Percentiles rank a stretch among this genome's conserved stretches.
Conservation (phyloP, 2,113 vertebrate genomes). For the Pogonocichla stellata region DNA sequence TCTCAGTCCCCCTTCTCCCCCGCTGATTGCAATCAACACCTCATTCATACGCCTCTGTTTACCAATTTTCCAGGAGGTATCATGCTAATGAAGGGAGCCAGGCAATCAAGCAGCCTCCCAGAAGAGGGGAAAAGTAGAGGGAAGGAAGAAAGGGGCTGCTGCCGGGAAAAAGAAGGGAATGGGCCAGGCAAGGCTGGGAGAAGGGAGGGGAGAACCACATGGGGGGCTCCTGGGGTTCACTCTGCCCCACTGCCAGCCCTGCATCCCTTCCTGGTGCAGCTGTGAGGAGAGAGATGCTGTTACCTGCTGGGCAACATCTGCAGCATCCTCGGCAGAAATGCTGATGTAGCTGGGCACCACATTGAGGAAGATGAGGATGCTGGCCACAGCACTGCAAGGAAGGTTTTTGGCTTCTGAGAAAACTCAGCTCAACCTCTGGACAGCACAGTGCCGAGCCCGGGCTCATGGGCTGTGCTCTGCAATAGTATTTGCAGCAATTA, state of each 20-base stretch:
- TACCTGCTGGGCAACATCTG: not conserved
- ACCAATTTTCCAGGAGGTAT: slow-evolving; percentile 42
- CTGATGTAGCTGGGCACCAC: not conserved
- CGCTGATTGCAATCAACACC: slow-evolving; percentile 72
- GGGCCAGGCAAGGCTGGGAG: not conserved
- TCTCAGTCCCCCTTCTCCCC: slow-evolving; percentile 33
- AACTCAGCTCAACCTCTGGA: not conserved
- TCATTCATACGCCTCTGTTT: slow-evolving; percentile 62
- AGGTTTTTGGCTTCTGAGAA: not conserved
- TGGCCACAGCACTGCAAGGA: rapidly evolving
- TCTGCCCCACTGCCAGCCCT: not conserved
- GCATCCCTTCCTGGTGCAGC: not conserved
- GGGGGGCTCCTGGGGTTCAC: not conserved
- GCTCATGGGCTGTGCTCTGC: not conserved
- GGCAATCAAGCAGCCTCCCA: slow-evolving; percentile 37
- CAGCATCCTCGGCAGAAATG: not conserved
- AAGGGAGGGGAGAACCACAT: not conserved
- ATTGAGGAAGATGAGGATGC: not conserved
- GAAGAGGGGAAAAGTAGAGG: slow-evolving; percentile 1
- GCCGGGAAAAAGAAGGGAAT: not conserved
- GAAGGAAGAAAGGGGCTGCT: not conserved
- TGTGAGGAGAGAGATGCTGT: not conserved
- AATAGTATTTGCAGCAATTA: too few relatives aligned
- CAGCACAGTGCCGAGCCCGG: rapidly evolving
- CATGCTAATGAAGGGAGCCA: slow-evolving; percentile 39